Evolutionary conservation across 64 coral and sea anemone species (phyloP).

Genomic region (Pocillopora verrucosa): DNA sequence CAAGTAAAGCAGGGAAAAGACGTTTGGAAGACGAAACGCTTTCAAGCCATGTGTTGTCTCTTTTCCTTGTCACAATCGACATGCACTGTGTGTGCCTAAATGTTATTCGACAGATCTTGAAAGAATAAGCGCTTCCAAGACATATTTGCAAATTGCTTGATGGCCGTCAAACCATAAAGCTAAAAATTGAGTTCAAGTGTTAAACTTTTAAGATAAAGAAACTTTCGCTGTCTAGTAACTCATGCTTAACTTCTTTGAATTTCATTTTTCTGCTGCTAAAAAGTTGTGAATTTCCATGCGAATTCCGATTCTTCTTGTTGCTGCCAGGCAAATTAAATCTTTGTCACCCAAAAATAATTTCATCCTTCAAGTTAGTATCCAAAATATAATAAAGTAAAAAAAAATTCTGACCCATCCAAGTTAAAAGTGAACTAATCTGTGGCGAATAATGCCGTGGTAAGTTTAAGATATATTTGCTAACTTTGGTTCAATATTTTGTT

Average conservation of each 20-base stretch:
- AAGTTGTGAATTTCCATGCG: too few species aligned
- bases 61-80: background rate
- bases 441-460: background rate
- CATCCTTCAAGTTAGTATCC: too few species aligned
- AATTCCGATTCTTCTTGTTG: too few species aligned
- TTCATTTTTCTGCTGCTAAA: too few species aligned
- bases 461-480: background rate
- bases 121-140: background rate
- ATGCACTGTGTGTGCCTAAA: background rate
- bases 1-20: background rate
- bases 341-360: too few species aligned
- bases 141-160: background rate
- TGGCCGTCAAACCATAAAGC: background rate
- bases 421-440: too few species aligned
- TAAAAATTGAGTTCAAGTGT: background rate
- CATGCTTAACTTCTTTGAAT: too few species aligned
- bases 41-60: slow-evolving; percentile 3
- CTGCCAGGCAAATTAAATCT: too few species aligned
- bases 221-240: background rate
- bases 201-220: background rate
- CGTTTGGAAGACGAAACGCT: slow-evolving; percentile 30
- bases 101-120: background rate
- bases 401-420: too few species aligned
- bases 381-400: too few species aligned
- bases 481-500: background rate